phyloP scores from a whole-genome alignment of 2,113 vertebrate genomes.

The Seriola aureovittata region DNA sequence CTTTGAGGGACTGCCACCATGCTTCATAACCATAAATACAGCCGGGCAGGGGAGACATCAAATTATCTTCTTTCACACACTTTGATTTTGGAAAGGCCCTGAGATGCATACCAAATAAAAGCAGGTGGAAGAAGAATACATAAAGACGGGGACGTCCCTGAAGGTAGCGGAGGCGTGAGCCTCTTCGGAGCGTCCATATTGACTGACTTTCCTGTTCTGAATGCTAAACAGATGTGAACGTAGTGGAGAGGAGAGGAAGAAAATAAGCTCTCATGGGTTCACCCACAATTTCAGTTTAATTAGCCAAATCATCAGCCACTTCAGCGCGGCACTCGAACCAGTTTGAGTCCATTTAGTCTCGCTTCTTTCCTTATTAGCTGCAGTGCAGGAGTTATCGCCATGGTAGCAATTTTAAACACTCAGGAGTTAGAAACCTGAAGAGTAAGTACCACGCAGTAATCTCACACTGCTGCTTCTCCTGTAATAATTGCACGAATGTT shows the following conservation, averaged over 20 bases:
- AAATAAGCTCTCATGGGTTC: neutral
- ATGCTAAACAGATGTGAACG: constrained; percentile 4
- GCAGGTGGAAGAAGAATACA: constrained; percentile 7
- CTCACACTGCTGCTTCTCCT: neutral
- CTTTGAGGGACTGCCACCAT: constrained; percentile 23
- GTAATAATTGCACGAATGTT: too few relatives aligned
- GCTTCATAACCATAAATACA: constrained; percentile 22
- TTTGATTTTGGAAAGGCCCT: constrained; percentile 3
- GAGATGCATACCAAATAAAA: constrained; percentile 25
- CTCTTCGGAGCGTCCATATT: neutral
- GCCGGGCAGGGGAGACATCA: neutral
- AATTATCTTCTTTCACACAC: constrained; percentile 36
- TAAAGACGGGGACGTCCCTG: neutral
- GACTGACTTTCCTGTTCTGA: constrained; percentile 3
- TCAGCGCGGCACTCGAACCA: neutral
- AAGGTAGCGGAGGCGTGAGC: neutral
- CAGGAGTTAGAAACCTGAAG: neutral
- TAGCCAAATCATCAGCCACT: neutral
- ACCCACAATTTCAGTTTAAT: neutral
- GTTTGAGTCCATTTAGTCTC: neutral
- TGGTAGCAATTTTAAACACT: too few relatives aligned
- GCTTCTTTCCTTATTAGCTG: neutral
- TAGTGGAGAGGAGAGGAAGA: neutral
- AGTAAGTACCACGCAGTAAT: too few relatives aligned
- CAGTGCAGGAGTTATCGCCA: neutral